These are phyloP conservation scores for Ophion slaviceki DNA, from an alignment of 2,888 invertebrate species.

Conservation along the genomic window DNA sequence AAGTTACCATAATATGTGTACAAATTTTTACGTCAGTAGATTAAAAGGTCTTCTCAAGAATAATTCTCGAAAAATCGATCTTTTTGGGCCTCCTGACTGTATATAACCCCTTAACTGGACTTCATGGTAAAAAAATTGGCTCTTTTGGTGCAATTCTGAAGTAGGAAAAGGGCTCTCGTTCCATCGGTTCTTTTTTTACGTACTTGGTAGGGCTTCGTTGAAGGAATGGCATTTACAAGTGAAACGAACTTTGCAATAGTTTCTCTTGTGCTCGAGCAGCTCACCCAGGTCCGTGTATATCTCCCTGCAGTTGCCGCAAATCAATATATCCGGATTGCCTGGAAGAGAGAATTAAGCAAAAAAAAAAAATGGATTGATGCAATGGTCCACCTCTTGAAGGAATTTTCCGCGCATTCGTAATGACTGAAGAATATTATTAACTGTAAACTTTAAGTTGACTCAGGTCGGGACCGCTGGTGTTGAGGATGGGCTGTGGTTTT, in stretches of 20 bases:
- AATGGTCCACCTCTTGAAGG: background rate
- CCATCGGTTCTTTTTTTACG: constrained; percentile 61
- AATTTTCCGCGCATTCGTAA: constrained; percentile 19
- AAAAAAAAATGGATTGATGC: background rate
- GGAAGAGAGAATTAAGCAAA: constrained; percentile 74
- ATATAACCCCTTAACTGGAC: background rate
- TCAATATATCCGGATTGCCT: constrained; percentile 90
- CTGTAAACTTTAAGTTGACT: constrained; percentile 88
- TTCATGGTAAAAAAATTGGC: background rate
- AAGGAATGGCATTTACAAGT: constrained; percentile 88
- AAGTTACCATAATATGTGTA: too few relatives aligned
- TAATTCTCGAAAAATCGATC: too few relatives aligned
- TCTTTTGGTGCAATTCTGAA: background rate
- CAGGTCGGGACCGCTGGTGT: constrained; percentile 83
- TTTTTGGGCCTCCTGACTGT: too few relatives aligned
- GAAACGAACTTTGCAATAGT: constrained; percentile 89
- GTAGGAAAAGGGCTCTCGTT: background rate
- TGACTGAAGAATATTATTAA: constrained; percentile 82
- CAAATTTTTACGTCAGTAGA: too few relatives aligned
- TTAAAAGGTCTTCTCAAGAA: too few relatives aligned
- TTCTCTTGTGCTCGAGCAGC: constrained; percentile 89
- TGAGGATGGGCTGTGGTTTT: constrained; percentile 71
- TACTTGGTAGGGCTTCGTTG: constrained; percentile 85
- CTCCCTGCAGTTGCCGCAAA: constrained; percentile 91
- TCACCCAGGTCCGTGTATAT: constrained; percentile 89